Evolutionary conservation across 1,140 invertebrate genomes (phyloP).

Genomic region (Procambarus clarkii): DNA sequence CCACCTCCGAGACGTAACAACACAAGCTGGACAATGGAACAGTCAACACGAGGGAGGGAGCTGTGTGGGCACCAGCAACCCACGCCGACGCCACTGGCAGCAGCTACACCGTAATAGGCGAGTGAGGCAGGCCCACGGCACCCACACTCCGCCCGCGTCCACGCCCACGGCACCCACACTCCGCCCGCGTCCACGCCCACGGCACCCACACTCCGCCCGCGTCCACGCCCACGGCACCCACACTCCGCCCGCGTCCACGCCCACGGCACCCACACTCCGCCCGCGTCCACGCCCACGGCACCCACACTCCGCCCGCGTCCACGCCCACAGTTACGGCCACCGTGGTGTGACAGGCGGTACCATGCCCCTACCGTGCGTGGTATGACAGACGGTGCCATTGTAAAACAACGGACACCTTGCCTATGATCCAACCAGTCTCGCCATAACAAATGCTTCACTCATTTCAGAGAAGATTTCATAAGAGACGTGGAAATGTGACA

Average conservation of each 20-base stretch:
- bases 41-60: neutral
- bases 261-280: neutral
- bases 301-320: neutral
- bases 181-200: conserved; percentile 4
- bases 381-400: no score
- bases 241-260: neutral
- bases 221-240: neutral
- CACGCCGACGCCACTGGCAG: neutral
- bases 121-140: neutral
- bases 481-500: no score
- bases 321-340: neutral
- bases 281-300: neutral
- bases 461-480: no score
- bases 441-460: no score
- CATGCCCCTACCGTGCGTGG: neutral
- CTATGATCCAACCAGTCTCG: no score
- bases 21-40: neutral
- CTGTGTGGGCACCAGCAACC: neutral
- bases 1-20: neutral
- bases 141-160: neutral
- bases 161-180: neutral
- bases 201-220: neutral
- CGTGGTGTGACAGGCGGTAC: neutral
- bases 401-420: no score
- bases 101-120: neutral